phyloP scores from a whole-genome alignment of 2,888 invertebrate species.

The Saturnia pavonia region DNA sequence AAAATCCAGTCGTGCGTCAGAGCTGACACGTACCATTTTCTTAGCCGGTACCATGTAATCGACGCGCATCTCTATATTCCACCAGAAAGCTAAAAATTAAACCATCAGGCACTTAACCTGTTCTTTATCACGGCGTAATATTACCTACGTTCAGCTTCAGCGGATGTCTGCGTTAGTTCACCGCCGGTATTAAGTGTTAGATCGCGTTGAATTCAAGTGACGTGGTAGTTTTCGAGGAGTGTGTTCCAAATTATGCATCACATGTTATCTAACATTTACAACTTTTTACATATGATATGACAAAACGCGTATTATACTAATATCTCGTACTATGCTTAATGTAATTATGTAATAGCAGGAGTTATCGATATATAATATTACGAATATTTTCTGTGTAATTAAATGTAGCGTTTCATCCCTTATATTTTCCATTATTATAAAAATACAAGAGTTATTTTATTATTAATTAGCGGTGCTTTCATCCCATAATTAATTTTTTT shows the following conservation, averaged over 20 bases:
- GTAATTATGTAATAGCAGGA: too few relatives aligned
- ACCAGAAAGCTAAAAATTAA: background rate
- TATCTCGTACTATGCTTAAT: too few relatives aligned
- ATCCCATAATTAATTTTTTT: too few relatives aligned
- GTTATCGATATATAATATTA: too few relatives aligned
- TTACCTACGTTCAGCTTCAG: background rate
- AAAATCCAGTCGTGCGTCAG: too few relatives aligned
- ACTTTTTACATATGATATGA: background rate
- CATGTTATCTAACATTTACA: conserved; percentile 18
- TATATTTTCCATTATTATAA: too few relatives aligned
- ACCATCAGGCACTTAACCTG: background rate
- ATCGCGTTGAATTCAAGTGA: background rate
- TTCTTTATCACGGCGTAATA: background rate
- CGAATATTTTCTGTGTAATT: too few relatives aligned
- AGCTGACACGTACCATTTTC: too few relatives aligned
- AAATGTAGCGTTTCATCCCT: too few relatives aligned
- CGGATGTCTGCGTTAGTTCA: conserved; percentile 10
- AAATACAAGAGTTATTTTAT: too few relatives aligned
- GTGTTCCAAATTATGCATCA: background rate
- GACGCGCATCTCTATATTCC: background rate
- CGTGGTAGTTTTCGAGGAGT: background rate
- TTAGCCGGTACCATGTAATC: background rate
- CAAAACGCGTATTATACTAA: background rate
- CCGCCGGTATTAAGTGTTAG: background rate
- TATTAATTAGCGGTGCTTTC: too few relatives aligned